A percentile compares a stretch with the other conserved stretches of the same genome.
phyloP scores from a whole-genome alignment of 37 sponge, comb jelly and placozoan genomes.

The Halisarca cf. caerulea region DNA sequence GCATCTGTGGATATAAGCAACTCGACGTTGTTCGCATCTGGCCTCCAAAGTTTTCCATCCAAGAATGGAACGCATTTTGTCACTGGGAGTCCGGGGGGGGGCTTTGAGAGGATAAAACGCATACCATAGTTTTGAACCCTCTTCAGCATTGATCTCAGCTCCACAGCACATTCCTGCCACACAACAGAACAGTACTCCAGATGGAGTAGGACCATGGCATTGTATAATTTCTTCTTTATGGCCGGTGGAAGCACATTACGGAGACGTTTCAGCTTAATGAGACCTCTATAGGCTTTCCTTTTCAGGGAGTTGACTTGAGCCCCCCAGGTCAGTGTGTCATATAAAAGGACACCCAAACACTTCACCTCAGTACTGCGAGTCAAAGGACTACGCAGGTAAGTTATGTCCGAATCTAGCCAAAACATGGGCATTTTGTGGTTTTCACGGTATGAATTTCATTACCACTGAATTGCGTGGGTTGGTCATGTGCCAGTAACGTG shows the following conservation, averaged over 20 bases:
- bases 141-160: neutral
- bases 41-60: neutral
- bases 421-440: too few species aligned
- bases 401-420: too few species aligned
- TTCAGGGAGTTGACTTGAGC: neutral
- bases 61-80: neutral
- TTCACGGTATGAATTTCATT: too few species aligned
- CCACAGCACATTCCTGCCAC: neutral
- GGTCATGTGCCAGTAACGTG: too few species aligned
- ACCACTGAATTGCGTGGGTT: too few species aligned
- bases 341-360: neutral
- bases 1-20: neutral
- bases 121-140: neutral
- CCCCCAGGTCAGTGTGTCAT: neutral
- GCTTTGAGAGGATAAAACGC: neutral
- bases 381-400: too few species aligned
- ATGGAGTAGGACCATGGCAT: neutral
- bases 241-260: neutral
- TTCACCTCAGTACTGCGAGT: neutral
- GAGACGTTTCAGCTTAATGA: neutral
- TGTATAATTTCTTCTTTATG: neutral
- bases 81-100: neutral
- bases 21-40: neutral
- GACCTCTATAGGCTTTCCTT: neutral
- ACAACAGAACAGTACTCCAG: neutral